Evolutionary conservation across 2,888 invertebrate genomes (phyloP), one percentile per base, ranked within the genome.

Genomic region (Odontocerum albicorne): DNA sequence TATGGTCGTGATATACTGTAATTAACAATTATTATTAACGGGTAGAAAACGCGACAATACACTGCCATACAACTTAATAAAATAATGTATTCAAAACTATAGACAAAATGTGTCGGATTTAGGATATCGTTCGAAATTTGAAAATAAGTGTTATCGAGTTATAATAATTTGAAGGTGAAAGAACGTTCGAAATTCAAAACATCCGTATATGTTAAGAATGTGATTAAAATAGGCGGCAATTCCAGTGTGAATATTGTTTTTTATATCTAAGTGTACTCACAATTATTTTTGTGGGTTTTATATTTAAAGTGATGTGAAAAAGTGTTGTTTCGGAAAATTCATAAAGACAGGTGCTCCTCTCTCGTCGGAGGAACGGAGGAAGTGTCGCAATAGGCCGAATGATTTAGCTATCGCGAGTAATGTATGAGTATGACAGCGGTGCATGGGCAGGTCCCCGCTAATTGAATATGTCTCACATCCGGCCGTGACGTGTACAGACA

Each of bases 401-500:
- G 50, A 40, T 19, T 20, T 31, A 40, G n/a, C n/a, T 12, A 35
- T 17, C 35, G 10, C 10, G 8, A 2, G 12, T 13, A 51, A 27
- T 45, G 46, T 8, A 13, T 27, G 27, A 7, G 6, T 27, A 17
- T 15, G 36, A 10, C 21, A 20, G 38, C 22, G 45, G 35, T 19
- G 42, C 20, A 35, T 31, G 52, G 32, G 44, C 52, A 19, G 33
- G 22, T 33, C 22, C 19, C 4, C 22, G 45, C 22, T 38, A 16
- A 40, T 46, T 46, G 16, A 40, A 44, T 7, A 56, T 56, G 51
- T 35, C 21, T 49, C 50, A 51, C 27, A 21, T 51, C 40, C 39
- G 42, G 33, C 39, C 13, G 47, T 46, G 44, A 55, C 40, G 44
- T 31, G 27, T 13, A 38, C 47, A 40, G 59, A 55, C 49, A 59